Evolutionary conservation across 2,797 vertebrate species (phyloP).

Genomic region (Apogon hyalosoma): DNA sequence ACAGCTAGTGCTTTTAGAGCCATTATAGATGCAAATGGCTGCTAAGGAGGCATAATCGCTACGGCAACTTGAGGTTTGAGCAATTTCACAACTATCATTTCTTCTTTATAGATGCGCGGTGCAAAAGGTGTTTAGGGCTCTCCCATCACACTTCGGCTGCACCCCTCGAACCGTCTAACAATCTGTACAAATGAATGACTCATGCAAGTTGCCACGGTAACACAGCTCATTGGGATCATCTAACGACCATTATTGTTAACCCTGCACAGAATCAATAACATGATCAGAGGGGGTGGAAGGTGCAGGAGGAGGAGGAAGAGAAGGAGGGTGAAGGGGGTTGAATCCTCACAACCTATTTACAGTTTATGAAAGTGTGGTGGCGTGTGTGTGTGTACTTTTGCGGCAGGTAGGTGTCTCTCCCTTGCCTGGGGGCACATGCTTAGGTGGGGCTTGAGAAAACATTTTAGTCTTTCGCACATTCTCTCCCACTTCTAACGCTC

Average conservation of each 20-base stretch:
- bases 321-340: background rate
- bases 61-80: conserved; percentile 22
- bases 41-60: conserved; percentile 35
- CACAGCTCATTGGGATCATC: conserved; percentile 74
- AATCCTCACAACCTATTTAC: conserved; percentile 48
- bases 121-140: conserved; percentile 64
- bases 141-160: conserved; percentile 46
- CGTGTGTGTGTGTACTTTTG: conserved; percentile 43
- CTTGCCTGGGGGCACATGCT: conserved; percentile 76
- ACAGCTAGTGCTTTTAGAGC: conserved; percentile 41
- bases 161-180: conserved; percentile 62
- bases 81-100: conserved; percentile 32
- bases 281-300: conserved; percentile 57
- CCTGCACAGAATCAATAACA: conserved; percentile 74
- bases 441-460: conserved; percentile 84
- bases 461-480: conserved; percentile 65
- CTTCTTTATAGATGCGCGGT: conserved; percentile 8
- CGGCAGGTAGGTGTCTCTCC: conserved; percentile 82
- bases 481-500: conserved; percentile 33
- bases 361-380: conserved; percentile 59
- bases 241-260: conserved; percentile 73
- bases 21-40: conserved; percentile 60
- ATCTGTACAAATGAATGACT: conserved; percentile 77
- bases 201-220: conserved; percentile 76
- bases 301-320: conserved; percentile 31